Percentiles rank a stretch among this genome's conserved stretches.
These are phyloP conservation scores for Chelonus formosanus DNA, from an alignment of 2,888 invertebrate species.

Conservation along the genomic window DNA sequence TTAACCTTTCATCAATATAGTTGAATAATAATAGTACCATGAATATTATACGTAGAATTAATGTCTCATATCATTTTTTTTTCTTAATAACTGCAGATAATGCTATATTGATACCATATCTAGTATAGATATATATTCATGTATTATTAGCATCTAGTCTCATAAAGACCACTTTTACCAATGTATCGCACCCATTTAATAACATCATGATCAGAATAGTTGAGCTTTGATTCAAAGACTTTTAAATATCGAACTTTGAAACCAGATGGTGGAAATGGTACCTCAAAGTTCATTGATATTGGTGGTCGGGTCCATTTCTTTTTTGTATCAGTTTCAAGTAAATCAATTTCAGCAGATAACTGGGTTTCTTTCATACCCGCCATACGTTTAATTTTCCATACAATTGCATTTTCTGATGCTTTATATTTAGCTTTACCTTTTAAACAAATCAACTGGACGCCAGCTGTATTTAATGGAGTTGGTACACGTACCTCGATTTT, in stretches of 20 bases:
- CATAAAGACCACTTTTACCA: constrained; percentile 97
- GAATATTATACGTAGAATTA: no score
- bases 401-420: constrained; percentile 98
- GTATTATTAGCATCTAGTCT: constrained; percentile 89
- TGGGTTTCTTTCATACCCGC: constrained; percentile 99
- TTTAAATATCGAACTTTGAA: constrained; percentile 99
- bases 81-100: constrained; percentile 4
- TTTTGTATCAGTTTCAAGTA: constrained; percentile 97
- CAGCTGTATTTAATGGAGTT: constrained; percentile 97
- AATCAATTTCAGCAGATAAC: constrained; percentile 97
- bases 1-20: no score
- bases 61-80: background rate
- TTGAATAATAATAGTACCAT: no score
- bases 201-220: constrained; percentile 99
- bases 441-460: constrained; percentile 97
- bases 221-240: constrained; percentile 99
- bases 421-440: constrained; percentile 99
- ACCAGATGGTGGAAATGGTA: constrained; percentile 99
- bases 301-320: constrained; percentile 99
- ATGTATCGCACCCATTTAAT: constrained; percentile 99
- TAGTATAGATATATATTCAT: constrained; percentile 33
- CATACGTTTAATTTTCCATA: constrained; percentile 89
- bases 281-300: constrained; percentile 99
- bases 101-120: background rate
- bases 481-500: constrained; percentile 99